Base-by-base conservation (phyloP, 2,797 vertebrate species). In the Hylomyscus alleni region DNA sequence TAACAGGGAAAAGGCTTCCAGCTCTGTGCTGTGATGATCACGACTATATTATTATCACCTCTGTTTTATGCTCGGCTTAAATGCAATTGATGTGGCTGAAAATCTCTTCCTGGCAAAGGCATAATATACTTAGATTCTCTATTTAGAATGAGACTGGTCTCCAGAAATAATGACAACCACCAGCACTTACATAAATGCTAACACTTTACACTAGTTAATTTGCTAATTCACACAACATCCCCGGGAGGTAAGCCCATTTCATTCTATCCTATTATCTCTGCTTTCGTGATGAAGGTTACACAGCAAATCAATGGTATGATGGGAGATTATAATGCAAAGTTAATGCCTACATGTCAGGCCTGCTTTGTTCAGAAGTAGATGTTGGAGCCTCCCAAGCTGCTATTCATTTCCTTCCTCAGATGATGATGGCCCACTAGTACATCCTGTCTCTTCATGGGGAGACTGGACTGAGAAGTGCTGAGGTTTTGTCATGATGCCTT, bases 201-300 rank as follows among this genome's bases (percentile, higher is more conserved):
- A 97, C 93, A 95, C 82, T 97, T 97, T 94, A 95, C 83, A 95
- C 86, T 97, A 29, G 24, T 97, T 97, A 96, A 97, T 96, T 97
- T 96, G 95, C 88, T 97, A 97, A 97, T 97, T 97, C 96, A 96
- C 78, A 96, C 93, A 97, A 95, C 90, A 96, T 95, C 95, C 94
- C 94, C 17, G 3, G 94, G 97, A 97, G 84, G 96, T 96, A 96
- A 96, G 72, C 89, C 88, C 94, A 95, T 97, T 97, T 94, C 93
- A 95, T 96, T 97, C 75, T 62, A 91, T 92, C 90, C 93, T 96
- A 96, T 98, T 97, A 95, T 97, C 95, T 97, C 89, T 94, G 89
- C 80, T 97, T 97, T 96, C 95, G 89, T 93, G 88, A 96, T 96
- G 95, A 97, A 96, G 93, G 95, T 97, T 97, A 91, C 90, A 92